These are phyloP conservation scores for Pampusana beccarii DNA, from an alignment of 2,113 vertebrate genomes.

Conservation along the genomic window DNA sequence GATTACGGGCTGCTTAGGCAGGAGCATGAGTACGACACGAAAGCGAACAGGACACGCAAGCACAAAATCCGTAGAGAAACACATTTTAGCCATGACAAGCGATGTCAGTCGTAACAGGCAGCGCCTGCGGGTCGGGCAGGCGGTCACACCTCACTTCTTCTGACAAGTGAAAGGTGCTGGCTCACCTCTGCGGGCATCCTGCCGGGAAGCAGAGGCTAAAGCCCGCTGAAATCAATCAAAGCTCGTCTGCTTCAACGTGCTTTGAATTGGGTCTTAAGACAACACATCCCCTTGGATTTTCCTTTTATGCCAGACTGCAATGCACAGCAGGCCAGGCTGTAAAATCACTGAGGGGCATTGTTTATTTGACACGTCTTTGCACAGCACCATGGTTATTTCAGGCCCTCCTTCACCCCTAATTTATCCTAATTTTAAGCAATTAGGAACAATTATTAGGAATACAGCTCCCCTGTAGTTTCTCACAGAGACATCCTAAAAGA, in stretches of 20 bases:
- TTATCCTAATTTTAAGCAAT: background rate
- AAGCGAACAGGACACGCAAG: background rate
- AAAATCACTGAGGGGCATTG: accelerated
- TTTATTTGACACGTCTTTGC: background rate
- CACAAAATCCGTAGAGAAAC: background rate
- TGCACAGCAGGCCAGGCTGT: background rate
- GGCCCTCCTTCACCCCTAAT: background rate
- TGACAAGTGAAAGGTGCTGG: background rate
- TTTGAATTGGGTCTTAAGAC: background rate
- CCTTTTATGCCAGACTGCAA: background rate
- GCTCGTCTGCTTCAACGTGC: background rate
- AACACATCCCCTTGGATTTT: background rate
- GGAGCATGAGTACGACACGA: background rate
- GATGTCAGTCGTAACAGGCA: background rate
- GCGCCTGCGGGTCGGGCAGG: accelerated
- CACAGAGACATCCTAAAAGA: background rate
- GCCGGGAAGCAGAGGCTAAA: background rate
- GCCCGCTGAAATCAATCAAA: background rate
- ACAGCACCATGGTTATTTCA: background rate
- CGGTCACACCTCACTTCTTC: background rate
- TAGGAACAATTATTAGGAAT: background rate
- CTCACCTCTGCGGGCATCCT: background rate
- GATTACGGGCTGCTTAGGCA: background rate
- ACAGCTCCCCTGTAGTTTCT: background rate
- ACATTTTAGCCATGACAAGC: background rate